Percentiles rank a stretch among this genome's conserved stretches.
phyloP scores from a whole-genome alignment of 2,888 invertebrate genomes.

The Polydrusus pterygomalis region DNA sequence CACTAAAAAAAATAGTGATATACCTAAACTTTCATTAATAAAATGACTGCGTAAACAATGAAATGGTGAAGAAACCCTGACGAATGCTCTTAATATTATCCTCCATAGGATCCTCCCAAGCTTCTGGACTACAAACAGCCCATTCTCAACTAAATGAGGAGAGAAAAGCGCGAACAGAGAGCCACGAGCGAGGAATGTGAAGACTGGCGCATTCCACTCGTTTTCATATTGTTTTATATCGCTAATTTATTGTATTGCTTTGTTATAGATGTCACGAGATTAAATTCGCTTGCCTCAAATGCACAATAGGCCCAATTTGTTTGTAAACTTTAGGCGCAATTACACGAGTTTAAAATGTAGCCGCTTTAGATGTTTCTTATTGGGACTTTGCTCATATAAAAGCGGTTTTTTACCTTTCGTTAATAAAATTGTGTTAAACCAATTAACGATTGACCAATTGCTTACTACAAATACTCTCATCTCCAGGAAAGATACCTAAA shows the following conservation, averaged over 20 bases:
- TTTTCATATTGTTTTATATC: slow-evolving; percentile 72
- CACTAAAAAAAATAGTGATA: too few relatives aligned
- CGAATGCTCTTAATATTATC: neutral
- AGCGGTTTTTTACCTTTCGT: too few relatives aligned
- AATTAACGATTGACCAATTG: too few relatives aligned
- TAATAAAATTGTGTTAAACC: too few relatives aligned
- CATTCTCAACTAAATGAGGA: slow-evolving; percentile 23
- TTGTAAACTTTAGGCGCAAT: slow-evolving; percentile 43
- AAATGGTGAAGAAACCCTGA: too few relatives aligned
- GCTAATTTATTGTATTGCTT: slow-evolving; percentile 72
- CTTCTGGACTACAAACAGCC: slow-evolving; percentile 28
- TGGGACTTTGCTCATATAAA: too few relatives aligned
- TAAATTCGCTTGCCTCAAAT: slow-evolving; percentile 62
- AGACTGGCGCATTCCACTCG: slow-evolving; percentile 69
- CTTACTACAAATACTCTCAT: too few relatives aligned
- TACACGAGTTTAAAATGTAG: slow-evolving; percentile 30
- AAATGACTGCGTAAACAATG: too few relatives aligned
- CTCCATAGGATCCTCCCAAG: neutral
- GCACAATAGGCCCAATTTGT: slow-evolving; percentile 57
- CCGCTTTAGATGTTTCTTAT: slow-evolving; percentile 29
- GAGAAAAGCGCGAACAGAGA: slow-evolving; percentile 43
- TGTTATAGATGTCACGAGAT: slow-evolving; percentile 70
- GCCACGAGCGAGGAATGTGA: slow-evolving; percentile 68
- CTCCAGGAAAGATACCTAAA: too few relatives aligned
- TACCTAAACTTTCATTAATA: too few relatives aligned